phyloP scores from a whole-genome alignment of 2,888 invertebrate species.

The Polydrusus cervinus region DNA sequence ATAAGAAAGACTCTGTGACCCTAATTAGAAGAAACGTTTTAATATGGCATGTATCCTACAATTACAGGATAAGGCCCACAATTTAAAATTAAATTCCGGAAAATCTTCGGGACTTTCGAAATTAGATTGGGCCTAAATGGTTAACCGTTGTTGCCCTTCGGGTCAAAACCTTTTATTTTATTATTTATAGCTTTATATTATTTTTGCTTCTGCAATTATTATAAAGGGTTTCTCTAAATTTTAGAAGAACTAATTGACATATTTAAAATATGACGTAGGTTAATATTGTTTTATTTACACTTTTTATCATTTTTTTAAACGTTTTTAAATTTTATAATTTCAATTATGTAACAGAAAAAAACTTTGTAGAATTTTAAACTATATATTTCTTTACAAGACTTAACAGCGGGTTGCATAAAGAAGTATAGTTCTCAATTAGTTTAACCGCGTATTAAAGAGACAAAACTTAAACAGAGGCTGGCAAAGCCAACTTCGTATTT shows the following conservation, averaged over 20 bases:
- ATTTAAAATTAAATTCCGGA: constrained; percentile 1
- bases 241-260: background rate
- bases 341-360: too few relatives aligned
- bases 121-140: background rate
- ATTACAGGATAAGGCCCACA: background rate
- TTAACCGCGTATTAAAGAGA: too few relatives aligned
- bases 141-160: background rate
- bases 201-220: background rate
- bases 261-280: background rate
- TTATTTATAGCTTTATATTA: background rate
- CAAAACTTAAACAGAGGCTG: too few relatives aligned
- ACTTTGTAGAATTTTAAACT: too few relatives aligned
- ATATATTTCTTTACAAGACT: too few relatives aligned
- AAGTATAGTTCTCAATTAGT: too few relatives aligned
- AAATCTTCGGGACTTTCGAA: background rate
- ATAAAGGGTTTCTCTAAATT: background rate
- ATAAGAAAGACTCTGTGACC: background rate
- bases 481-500: too few relatives aligned
- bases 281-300: too few relatives aligned
- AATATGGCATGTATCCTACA: background rate
- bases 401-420: too few relatives aligned
- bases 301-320: too few relatives aligned
- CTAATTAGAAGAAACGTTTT: background rate
- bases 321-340: too few relatives aligned
- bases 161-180: background rate